Conservation (phyloP, 2,113 vertebrate species). For the Halcyon senegalensis region DNA sequence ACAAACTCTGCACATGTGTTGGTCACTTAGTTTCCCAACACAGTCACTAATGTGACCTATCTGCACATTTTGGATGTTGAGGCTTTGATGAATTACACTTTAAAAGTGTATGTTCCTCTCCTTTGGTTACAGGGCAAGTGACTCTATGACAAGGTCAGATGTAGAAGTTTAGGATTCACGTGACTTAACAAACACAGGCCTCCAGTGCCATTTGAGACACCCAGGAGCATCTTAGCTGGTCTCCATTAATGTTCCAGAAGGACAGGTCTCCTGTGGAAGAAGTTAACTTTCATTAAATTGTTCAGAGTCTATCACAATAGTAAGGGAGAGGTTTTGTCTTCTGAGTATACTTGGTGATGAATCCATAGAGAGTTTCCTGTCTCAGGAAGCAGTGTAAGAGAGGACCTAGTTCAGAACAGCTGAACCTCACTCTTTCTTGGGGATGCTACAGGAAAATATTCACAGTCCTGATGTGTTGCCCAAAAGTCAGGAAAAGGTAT, state of each 20-base stretch:
- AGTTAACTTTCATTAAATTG: background rate
- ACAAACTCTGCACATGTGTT: background rate
- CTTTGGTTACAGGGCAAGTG: background rate
- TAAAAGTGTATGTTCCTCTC: background rate
- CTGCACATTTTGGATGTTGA: background rate
- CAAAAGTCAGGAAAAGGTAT: background rate
- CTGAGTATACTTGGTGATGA: background rate
- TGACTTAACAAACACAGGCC: background rate
- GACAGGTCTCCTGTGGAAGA: background rate
- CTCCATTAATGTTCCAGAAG: background rate
- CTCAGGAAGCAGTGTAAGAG: background rate
- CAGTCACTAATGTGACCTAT: background rate
- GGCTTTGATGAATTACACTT: background rate
- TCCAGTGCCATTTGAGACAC: background rate
- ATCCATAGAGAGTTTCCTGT: background rate
- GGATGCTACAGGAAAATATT: background rate
- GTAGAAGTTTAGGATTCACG: background rate
- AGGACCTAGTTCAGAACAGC: background rate
- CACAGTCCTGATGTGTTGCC: background rate
- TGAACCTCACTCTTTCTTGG: background rate
- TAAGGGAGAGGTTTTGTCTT: background rate
- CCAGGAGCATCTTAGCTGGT: background rate
- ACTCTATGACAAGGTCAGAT: background rate
- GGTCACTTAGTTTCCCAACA: background rate
- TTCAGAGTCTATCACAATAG: background rate